Evolutionary conservation across 2,888 invertebrate species (phyloP).

Genomic region (Pseudanteris insignis): DNA sequence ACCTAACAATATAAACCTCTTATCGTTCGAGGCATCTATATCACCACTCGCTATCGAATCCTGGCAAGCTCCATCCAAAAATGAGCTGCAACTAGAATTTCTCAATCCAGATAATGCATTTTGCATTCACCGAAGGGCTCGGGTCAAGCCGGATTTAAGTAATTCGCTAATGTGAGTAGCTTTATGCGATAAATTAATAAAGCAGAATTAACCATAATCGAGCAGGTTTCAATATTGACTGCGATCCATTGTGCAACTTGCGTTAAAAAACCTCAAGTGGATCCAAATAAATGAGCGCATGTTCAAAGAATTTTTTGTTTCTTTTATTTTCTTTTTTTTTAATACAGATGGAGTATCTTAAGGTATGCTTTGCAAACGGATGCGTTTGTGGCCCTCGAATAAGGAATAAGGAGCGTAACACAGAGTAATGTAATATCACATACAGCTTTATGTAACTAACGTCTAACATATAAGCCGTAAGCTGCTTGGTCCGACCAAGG

Average conservation of each 20-base stretch:
- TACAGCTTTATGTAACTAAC: constrained; percentile 34
- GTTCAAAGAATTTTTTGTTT: constrained; percentile 28
- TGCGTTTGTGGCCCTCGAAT: constrained; percentile 14
- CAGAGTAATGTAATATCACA: constrained; percentile 37
- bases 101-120: constrained; percentile 8
- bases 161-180: constrained; percentile 28
- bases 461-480: constrained; percentile 29
- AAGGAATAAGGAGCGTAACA: constrained; percentile 34
- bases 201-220: no score
- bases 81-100: no score
- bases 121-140: not conserved
- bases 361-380: constrained; percentile 31
- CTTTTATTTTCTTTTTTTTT: not conserved
- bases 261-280: no score
- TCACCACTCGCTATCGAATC: no score
- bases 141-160: constrained; percentile 5
- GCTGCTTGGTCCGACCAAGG: constrained; percentile 32
- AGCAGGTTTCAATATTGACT: no score
- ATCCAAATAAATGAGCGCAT: no score
- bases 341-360: constrained; percentile 13
- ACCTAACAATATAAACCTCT: no score
- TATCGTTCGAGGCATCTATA: no score
- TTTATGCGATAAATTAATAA: constrained; percentile 29
- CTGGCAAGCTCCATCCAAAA: no score
- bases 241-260: no score